phyloP scores from a whole-genome alignment of 2,113 vertebrate species.

The Lontra canadensis region DNA sequence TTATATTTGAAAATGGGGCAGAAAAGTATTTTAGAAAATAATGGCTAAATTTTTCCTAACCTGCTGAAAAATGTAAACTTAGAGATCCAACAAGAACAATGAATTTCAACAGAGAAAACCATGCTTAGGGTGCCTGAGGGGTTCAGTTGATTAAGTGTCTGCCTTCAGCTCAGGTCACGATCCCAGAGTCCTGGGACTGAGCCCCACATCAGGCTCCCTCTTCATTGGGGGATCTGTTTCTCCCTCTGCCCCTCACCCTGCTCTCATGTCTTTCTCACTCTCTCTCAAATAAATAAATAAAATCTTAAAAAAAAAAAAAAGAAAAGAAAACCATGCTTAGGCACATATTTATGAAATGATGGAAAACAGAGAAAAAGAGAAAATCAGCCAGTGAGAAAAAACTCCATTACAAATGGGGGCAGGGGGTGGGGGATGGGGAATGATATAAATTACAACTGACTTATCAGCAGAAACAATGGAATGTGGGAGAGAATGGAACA shows the following conservation, averaged over 20 bases:
- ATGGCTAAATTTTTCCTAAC: not conserved
- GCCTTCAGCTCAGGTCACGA: too few relatives aligned
- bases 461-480: not conserved
- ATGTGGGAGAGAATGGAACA: not conserved
- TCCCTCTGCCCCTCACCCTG: too few relatives aligned
- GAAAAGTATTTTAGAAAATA: not conserved
- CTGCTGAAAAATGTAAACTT: not conserved
- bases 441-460: not conserved
- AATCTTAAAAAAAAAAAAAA: too few relatives aligned
- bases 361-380: not conserved
- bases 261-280: too few relatives aligned
- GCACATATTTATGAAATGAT: not conserved
- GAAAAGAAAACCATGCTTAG: not conserved
- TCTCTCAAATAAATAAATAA: too few relatives aligned
- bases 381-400: not conserved
- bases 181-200: too few relatives aligned
- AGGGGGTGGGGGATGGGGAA: not conserved
- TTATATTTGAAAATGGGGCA: not conserved
- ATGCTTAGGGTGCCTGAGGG: too few relatives aligned
- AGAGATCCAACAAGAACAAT: not conserved
- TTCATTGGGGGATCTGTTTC: too few relatives aligned
- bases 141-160: too few relatives aligned
- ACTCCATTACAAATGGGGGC: not conserved
- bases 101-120: not conserved
- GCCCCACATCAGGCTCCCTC: too few relatives aligned